A percentile compares a stretch with the other conserved stretches of the same genome.
Evolutionary conservation across 1,140 invertebrate species (phyloP).

Genomic region (Euwallacea fornicatus): DNA sequence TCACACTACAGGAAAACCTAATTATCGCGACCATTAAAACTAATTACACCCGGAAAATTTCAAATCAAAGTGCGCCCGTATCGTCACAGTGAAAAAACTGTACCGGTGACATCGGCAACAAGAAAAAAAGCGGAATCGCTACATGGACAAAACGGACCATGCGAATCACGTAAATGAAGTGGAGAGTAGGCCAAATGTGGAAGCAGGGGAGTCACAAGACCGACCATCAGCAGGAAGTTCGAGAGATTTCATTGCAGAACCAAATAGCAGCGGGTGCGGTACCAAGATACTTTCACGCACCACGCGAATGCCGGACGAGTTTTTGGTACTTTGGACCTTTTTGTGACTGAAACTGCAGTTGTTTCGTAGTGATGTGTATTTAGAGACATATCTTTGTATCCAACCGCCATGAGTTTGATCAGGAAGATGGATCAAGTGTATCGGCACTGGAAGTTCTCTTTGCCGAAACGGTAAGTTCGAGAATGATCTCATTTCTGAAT

Average conservation of each 20-base stretch:
- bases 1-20: no score
- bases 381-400: not conserved
- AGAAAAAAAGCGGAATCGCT: no score
- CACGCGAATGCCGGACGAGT: no score
- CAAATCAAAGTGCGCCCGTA: no score
- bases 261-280: no score
- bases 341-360: not conserved
- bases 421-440: slow-evolving; percentile 33
- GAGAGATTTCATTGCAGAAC: slow-evolving; percentile 2
- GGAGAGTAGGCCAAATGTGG: slow-evolving; percentile 25
- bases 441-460: slow-evolving; percentile 17
- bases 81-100: no score
- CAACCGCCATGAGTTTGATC: not conserved
- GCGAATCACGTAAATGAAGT: not conserved
- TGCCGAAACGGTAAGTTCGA: slow-evolving; percentile 30
- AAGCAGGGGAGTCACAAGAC: slow-evolving; percentile 10
- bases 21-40: no score
- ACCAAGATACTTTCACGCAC: no score
- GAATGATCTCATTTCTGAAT: no score
- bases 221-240: not conserved
- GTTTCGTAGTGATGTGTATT: not conserved
- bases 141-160: not conserved
- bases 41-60: no score
- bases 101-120: no score
- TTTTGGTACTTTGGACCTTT: no score